These are phyloP conservation scores for Xenops minutus DNA, from an alignment of 2,797 vertebrate species.

Conservation along the genomic window DNA sequence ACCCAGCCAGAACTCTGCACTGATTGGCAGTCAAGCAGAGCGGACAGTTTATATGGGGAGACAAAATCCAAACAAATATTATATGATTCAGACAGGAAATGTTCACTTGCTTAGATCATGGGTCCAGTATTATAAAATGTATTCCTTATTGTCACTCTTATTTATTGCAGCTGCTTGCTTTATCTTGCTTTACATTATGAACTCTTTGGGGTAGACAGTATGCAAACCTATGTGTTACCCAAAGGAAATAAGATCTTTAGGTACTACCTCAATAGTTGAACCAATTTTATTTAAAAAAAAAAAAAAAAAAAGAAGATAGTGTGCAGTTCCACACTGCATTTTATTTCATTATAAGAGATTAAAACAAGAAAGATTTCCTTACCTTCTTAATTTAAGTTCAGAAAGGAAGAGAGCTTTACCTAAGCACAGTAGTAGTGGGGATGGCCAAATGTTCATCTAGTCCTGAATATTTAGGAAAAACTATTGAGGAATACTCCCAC, in stretches of 20 bases:
- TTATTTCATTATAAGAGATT: not conserved
- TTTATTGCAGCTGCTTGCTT: not conserved
- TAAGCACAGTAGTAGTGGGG: not conserved
- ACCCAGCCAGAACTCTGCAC: not conserved
- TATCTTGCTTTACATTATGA: not conserved
- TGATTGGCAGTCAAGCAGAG: not conserved
- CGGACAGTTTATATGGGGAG: not conserved
- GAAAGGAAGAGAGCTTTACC: not conserved
- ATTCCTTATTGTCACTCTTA: not conserved
- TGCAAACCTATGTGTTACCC: not conserved
- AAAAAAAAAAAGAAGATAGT: not conserved
- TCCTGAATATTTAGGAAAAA: not conserved
- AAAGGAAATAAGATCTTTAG: not conserved
- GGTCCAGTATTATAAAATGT: not conserved
- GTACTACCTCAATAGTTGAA: not conserved
- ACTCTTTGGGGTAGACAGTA: not conserved
- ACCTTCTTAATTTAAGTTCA: not conserved
- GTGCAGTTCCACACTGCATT: not conserved
- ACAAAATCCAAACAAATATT: not conserved
- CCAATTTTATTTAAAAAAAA: not conserved
- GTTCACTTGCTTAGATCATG: not conserved
- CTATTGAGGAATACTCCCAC: not conserved
- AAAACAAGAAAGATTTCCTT: not conserved
- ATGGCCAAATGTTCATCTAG: not conserved
- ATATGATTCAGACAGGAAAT: not conserved